Evolutionary conservation across 2,113 vertebrate species (phyloP).

Genomic region (Aegithalos caudatus): DNA sequence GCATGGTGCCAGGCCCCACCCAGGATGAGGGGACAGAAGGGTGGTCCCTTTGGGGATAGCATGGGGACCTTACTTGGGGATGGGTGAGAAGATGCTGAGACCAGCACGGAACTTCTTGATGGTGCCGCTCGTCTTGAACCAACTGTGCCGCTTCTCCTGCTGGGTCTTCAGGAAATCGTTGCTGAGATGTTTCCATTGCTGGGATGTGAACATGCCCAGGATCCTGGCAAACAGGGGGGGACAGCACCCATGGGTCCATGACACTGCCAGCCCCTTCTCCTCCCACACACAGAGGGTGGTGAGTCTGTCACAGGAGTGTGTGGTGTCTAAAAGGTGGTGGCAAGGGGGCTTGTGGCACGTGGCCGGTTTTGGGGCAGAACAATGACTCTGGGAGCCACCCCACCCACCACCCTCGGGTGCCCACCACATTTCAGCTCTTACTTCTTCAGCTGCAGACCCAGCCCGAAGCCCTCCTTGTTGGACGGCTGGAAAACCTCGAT

Average conservation of each 20-base stretch:
- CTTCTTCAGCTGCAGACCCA: constrained; percentile 98
- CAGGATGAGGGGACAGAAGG: not conserved
- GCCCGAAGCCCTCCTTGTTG: constrained; percentile 95
- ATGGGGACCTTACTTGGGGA: constrained; percentile 83
- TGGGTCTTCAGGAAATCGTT: constrained; percentile 98
- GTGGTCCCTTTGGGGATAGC: not conserved
- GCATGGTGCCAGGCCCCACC: not conserved
- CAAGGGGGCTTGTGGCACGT: accelerated
- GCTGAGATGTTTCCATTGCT: constrained; percentile 99
- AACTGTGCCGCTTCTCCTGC: constrained; percentile 97
- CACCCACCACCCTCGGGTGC: not conserved
- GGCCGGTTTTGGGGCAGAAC: not conserved
- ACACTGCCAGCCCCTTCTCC: not conserved
- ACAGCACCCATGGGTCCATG: not conserved
- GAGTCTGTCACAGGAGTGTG: accelerated
- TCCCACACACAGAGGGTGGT: not conserved
- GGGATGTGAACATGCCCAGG: constrained; percentile 94
- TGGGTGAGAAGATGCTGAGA: constrained; percentile 98
- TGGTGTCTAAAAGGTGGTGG: not conserved
- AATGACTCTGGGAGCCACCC: not conserved
- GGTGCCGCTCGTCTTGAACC: constrained; percentile 96
- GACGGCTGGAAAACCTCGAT: constrained; percentile 98
- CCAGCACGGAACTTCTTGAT: constrained; percentile 98
- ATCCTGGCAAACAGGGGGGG: constrained; percentile 74
- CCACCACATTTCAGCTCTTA: constrained; percentile 49